phyloP scores from a whole-genome alignment of 2,888 invertebrate species.

The Athalia cordata region DNA sequence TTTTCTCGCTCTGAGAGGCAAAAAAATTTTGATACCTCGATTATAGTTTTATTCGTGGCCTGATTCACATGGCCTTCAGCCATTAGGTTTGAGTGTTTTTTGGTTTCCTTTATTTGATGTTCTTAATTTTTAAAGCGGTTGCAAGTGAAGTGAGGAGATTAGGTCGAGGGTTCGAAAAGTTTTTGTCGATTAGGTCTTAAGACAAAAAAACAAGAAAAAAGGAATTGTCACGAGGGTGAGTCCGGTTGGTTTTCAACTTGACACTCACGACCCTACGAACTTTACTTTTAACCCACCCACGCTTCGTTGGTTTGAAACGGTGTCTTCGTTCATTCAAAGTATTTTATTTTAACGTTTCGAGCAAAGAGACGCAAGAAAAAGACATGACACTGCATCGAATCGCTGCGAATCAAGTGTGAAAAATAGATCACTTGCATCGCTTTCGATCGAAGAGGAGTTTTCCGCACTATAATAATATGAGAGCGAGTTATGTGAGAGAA shows the following conservation, averaged over 20 bases:
- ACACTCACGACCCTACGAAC: slow-evolving; percentile 31
- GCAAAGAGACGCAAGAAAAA: background rate
- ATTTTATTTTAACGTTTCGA: slow-evolving; percentile 1
- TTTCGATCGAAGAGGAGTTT: no score
- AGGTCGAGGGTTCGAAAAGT: slow-evolving; percentile 15
- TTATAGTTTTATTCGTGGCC: no score
- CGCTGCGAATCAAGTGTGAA: background rate
- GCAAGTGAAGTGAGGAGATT: slow-evolving; percentile 16
- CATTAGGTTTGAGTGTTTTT: background rate
- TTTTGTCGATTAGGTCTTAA: slow-evolving; percentile 13
- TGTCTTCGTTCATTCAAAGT: slow-evolving; percentile 5
- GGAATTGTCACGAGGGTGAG: slow-evolving; percentile 27
- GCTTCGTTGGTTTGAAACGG: slow-evolving; percentile 6
- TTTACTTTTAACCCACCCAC: slow-evolving; percentile 26
- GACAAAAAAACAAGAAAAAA: background rate
- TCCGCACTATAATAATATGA: no score
- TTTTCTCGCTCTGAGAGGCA: no score
- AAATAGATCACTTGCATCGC: background rate
- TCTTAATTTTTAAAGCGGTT: background rate
- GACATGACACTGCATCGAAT: background rate
- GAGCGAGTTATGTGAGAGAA: no score
- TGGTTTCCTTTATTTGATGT: no score
- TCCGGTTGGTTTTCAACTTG: slow-evolving; percentile 30
- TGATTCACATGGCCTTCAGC: no score
- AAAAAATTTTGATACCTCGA: no score